phyloP scores from a whole-genome alignment of 2,113 vertebrate species.

The Podilymbus podiceps region DNA sequence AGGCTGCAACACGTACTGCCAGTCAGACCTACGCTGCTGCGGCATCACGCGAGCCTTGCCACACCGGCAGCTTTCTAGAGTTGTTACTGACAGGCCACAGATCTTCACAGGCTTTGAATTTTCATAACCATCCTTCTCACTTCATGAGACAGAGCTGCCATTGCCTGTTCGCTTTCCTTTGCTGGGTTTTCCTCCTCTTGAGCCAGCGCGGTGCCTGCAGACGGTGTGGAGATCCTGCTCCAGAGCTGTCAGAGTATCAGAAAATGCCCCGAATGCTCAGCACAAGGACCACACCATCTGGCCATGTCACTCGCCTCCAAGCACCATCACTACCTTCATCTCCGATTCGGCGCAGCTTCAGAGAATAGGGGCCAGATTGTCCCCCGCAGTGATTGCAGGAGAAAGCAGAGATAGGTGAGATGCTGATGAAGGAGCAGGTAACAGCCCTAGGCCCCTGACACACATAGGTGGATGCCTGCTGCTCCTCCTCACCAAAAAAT shows the following conservation, averaged over 20 bases:
- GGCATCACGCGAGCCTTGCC: background rate
- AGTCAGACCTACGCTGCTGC: background rate
- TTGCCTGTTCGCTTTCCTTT: background rate
- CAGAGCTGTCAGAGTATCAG: background rate
- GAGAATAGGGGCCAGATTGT: accelerated
- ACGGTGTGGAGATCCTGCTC: background rate
- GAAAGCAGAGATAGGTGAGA: background rate
- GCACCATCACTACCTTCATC: too few relatives aligned
- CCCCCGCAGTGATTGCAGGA: background rate
- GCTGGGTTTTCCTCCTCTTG: background rate
- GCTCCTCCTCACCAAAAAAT: background rate
- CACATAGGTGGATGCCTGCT: background rate
- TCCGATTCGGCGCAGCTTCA: background rate
- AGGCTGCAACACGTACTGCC: background rate
- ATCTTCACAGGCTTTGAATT: background rate
- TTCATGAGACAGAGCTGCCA: accelerated
- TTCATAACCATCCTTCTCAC: background rate
- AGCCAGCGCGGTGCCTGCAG: background rate
- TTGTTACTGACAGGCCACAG: background rate
- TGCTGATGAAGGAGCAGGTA: background rate
- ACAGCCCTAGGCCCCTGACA: background rate
- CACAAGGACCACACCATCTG: background rate
- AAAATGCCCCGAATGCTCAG: background rate
- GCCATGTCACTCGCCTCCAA: background rate
- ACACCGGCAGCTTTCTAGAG: background rate